A percentile compares a stretch with the other conserved stretches of the same genome.
These are phyloP conservation scores for Mesitornis unicolor DNA, from an alignment of 2,113 vertebrate species.

Conservation along the genomic window DNA sequence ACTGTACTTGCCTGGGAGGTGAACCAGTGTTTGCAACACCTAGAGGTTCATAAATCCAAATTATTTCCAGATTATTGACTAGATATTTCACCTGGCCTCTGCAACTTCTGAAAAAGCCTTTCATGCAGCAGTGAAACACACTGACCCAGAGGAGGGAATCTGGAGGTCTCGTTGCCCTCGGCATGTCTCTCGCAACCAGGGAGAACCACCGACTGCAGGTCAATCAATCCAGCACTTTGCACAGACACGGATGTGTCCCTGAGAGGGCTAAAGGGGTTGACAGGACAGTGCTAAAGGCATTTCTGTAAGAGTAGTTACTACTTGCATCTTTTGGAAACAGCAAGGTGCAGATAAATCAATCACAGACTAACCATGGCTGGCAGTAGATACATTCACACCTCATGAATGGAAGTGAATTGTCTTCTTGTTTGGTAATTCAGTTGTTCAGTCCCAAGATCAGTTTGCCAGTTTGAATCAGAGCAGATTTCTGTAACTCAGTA, in stretches of 20 bases:
- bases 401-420: conserved; percentile 36
- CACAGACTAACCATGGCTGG: neutral
- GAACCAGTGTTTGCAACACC: neutral
- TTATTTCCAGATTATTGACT: neutral
- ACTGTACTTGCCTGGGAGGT: neutral
- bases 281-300: neutral
- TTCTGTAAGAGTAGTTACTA: conserved; percentile 27
- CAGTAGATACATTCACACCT: neutral
- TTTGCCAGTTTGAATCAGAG: conserved; percentile 47
- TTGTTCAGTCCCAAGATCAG: conserved; percentile 31
- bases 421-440: conserved; percentile 40
- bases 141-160: neutral
- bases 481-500: conserved; percentile 7
- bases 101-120: neutral
- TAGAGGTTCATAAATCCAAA: neutral
- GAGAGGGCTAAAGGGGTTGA: neutral
- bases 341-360: conserved; percentile 7
- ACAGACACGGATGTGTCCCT: fast-evolving
- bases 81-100: neutral
- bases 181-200: neutral
- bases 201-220: neutral
- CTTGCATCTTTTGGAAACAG: conserved; percentile 14
- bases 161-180: neutral
- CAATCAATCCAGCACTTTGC: neutral
- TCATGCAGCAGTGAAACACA: neutral